Conservation (phyloP, 2,113 vertebrate genomes). For the Ariopsis seemanni region DNA sequence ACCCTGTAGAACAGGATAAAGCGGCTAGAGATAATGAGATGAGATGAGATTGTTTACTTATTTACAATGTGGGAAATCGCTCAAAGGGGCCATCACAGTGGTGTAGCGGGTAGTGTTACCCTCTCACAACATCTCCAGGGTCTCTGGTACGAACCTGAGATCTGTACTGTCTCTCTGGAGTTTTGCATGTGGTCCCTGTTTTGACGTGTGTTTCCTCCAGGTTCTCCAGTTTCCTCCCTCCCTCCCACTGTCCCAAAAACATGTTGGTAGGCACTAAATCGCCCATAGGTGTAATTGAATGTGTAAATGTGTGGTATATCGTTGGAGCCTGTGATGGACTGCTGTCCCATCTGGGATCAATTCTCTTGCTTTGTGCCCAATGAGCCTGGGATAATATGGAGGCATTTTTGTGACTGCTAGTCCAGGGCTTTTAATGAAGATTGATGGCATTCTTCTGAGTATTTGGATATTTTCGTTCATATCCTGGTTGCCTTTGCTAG, state of each 20-base stretch:
- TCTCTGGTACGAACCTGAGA: background rate
- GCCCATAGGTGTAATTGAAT: background rate
- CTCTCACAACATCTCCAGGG: background rate
- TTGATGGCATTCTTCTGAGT: constrained; percentile 3
- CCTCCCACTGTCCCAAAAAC: background rate
- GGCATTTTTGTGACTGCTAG: background rate
- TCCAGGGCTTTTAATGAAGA: background rate
- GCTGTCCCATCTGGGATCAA: no score
- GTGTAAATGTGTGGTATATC: background rate
- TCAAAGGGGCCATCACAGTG: background rate
- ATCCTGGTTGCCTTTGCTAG: background rate
- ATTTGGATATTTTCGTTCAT: background rate
- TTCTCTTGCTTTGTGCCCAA: no score
- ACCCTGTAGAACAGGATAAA: no score
- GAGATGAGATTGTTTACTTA: background rate
- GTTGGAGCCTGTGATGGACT: no score
- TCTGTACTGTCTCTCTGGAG: background rate
- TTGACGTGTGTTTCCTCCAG: background rate
- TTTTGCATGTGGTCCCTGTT: background rate
- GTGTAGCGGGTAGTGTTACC: background rate
- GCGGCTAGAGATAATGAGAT: no score
- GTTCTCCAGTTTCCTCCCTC: background rate
- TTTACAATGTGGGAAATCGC: background rate
- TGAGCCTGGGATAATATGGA: background rate
- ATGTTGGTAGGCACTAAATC: background rate